Evolutionary conservation across 2,113 vertebrate genomes (phyloP), one percentile per base, ranked within the genome.

Genomic region (Panurus biarmicus): DNA sequence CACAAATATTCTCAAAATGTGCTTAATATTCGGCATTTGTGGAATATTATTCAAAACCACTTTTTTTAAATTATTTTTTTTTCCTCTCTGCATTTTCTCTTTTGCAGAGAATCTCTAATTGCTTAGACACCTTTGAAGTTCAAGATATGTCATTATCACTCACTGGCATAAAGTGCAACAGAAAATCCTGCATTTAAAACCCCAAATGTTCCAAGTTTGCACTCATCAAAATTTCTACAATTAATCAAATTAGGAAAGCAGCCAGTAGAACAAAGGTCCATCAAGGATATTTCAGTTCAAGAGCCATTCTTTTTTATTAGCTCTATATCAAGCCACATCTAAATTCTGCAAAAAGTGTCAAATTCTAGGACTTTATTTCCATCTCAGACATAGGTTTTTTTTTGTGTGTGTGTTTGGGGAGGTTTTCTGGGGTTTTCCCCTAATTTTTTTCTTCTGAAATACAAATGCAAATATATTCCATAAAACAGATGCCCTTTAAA

Each of bases 71-170:
- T 40, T 40, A 10, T 57, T 53, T 35, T 6, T 71, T 81, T 84
- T 81, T 56, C 25, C 6, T 50, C 61, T 60, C 74, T 76, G 29
- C 26, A 6, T 87, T 94, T 94, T 73, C 74, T 93, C 60, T 96
- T n/a, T n/a, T 38, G 64, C 67, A 77, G 88, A 65, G 67, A 93
- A 70, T 92, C 67, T 88, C 44, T 96, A 94, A 94, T 94, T 94
- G 90, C 50, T 83, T 86, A 90, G 92, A 92, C 82, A 94, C 67
- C 75, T 95, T 92, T 96, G 96, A 95, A 96, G 92, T 96, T 92
- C 76, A 83, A 89, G 95, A 93, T 86, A 47, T 92, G 94, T 84
- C 76, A 86, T 94, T 94, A 90, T 94, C 83, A 15, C 47, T 88
- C 84, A 80, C 76, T 92, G 83, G 76, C 85, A 90, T 67, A 92